Evolutionary conservation across 2,797 vertebrate genomes (phyloP).

Genomic region (Muscicapa striata): DNA sequence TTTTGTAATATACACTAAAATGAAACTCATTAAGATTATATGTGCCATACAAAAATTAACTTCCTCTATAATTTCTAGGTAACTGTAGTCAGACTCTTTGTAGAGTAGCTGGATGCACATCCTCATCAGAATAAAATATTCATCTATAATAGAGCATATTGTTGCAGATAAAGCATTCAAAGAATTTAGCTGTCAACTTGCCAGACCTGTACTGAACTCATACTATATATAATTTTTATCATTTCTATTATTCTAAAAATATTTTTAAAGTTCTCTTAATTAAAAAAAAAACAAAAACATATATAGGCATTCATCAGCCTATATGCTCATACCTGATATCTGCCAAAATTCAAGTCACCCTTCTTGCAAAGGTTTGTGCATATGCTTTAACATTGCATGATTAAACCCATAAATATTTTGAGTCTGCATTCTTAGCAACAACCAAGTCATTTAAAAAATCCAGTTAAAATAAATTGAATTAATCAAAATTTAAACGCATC

Average conservation of each 20-base stretch:
- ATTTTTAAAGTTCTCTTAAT: neutral
- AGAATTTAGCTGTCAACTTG: neutral
- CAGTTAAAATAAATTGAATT: neutral
- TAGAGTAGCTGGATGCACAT: neutral
- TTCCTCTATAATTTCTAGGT: neutral
- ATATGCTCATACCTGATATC: neutral
- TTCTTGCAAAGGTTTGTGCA: rapidly evolving
- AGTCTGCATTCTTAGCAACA: neutral
- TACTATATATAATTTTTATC: neutral
- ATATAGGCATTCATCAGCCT: neutral
- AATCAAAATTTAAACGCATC: neutral
- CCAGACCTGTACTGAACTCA: neutral
- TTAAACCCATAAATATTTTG: neutral
- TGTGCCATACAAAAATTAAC: neutral
- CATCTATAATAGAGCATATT: neutral
- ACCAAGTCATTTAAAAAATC: neutral
- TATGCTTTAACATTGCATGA: neutral
- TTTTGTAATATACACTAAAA: neutral
- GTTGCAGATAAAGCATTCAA: neutral
- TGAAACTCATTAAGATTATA: neutral
- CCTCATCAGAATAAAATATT: neutral
- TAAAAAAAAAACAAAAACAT: neutral
- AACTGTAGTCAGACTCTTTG: neutral
- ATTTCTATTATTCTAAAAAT: neutral
- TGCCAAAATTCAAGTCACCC: neutral